Evolutionary conservation across 2,113 vertebrate species (phyloP).

Genomic region (Otolemur garnettii): DNA sequence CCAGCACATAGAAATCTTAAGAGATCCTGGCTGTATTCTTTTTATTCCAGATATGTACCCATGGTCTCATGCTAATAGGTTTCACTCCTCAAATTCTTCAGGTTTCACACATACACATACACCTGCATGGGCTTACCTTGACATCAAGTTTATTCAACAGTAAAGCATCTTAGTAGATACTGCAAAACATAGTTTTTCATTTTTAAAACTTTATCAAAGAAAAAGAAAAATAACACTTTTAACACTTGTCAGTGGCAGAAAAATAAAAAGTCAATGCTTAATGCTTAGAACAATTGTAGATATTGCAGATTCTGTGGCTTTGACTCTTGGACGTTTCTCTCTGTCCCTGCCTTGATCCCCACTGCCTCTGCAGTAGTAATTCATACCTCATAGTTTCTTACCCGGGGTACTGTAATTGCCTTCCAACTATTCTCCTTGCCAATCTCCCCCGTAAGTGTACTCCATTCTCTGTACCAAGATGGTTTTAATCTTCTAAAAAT

Average conservation of each 20-base stretch:
- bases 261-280: background rate
- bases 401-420: background rate
- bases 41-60: background rate
- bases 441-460: too few species aligned
- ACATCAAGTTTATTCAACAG: constrained; percentile 11
- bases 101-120: background rate
- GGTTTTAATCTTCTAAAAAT: constrained; percentile 48
- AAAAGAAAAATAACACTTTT: background rate
- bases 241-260: background rate
- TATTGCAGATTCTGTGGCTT: background rate
- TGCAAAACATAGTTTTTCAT: constrained; percentile 32
- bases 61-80: background rate
- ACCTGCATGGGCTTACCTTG: background rate
- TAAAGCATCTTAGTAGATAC: background rate
- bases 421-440: background rate
- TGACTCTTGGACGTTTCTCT: constrained; percentile 10
- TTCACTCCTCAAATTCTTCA: background rate
- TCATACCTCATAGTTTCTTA: constrained; percentile 1
- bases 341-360: background rate
- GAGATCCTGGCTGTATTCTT: background rate
- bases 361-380: background rate
- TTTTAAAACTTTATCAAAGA: background rate
- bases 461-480: background rate
- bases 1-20: background rate
- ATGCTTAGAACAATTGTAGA: background rate